phyloP scores from a whole-genome alignment of 2,888 invertebrate species.

The Mesopsocus fuscifrons region DNA sequence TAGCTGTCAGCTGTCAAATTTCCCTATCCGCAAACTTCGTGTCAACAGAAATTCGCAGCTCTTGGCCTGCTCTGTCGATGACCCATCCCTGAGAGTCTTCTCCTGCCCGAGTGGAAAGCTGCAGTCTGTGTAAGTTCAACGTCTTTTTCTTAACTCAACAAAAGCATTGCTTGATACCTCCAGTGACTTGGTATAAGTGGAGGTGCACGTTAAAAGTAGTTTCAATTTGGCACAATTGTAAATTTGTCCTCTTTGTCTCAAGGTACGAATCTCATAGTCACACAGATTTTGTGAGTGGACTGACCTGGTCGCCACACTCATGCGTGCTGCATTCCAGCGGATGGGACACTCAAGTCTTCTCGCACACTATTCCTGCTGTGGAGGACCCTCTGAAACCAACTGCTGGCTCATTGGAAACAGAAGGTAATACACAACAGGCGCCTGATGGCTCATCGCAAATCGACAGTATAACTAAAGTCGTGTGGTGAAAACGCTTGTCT shows the following conservation, averaged over 20 bases:
- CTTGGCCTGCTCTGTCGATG: slow-evolving; percentile 30
- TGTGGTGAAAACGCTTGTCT: no score
- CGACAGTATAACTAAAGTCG: no score
- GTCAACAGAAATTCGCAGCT: slow-evolving; percentile 24
- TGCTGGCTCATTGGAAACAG: no score
- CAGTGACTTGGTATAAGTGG: no score
- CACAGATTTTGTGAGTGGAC: slow-evolving; percentile 33
- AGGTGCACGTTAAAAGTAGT: neutral
- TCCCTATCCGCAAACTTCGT: slow-evolving; percentile 24
- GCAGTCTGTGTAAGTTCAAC: slow-evolving; percentile 19
- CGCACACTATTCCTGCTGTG: slow-evolving; percentile 21
- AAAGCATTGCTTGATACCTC: no score
- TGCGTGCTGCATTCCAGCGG: slow-evolving; percentile 32
- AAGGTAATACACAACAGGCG: no score
- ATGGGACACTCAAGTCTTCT: slow-evolving; percentile 31
- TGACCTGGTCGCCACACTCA: slow-evolving; percentile 30
- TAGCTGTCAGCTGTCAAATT: slow-evolving; percentile 21
- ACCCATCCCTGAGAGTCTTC: slow-evolving; percentile 25
- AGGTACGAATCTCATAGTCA: slow-evolving; percentile 29
- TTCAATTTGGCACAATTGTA: slow-evolving; percentile 1
- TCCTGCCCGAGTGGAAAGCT: slow-evolving; percentile 23
- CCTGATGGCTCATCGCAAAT: no score
- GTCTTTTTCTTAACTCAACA: no score
- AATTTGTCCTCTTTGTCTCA: slow-evolving; percentile 14
- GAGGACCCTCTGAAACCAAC: slow-evolving; percentile 14